Conservation (phyloP, 2,888 invertebrate genomes). For the Crepidodera aurea region DNA sequence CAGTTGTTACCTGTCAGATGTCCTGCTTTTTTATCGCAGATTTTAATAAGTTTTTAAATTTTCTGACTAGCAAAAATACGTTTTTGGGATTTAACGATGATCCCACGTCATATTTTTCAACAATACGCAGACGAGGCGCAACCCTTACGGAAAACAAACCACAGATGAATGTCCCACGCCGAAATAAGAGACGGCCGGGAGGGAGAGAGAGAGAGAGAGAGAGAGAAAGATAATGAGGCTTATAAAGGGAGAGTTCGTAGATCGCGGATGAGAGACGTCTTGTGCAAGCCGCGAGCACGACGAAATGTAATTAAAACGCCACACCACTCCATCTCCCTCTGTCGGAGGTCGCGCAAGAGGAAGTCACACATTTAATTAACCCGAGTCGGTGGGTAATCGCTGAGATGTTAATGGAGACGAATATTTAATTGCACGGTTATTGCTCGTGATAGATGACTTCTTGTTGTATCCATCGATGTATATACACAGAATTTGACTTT, state of each 20-base stretch:
- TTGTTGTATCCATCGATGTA: conserved; percentile 23
- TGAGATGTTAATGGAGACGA: conserved; percentile 59
- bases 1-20: no score
- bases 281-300: conserved; percentile 56
- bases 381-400: conserved; percentile 59
- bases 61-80: no score
- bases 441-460: conserved; percentile 42
- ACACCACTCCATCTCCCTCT: conserved; percentile 44
- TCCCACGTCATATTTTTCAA: no score
- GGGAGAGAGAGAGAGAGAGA: no score
- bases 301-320: conserved; percentile 59
- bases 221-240: conserved; percentile 43
- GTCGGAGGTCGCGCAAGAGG: conserved; percentile 39
- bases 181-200: conserved; percentile 34
- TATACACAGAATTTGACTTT: no score
- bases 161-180: no score
- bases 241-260: conserved; percentile 33
- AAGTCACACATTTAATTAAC: conserved; percentile 62
- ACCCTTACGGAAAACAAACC: no score
- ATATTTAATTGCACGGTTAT: conserved; percentile 60
- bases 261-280: conserved; percentile 50
- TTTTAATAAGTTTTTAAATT: no score
- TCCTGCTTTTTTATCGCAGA: no score
- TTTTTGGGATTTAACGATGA: no score
- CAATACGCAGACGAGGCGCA: no score